Percentiles rank a stretch among this genome's conserved stretches.
phyloP scores from a whole-genome alignment of 2,113 vertebrate species.

The Aviceda subcristata region DNA sequence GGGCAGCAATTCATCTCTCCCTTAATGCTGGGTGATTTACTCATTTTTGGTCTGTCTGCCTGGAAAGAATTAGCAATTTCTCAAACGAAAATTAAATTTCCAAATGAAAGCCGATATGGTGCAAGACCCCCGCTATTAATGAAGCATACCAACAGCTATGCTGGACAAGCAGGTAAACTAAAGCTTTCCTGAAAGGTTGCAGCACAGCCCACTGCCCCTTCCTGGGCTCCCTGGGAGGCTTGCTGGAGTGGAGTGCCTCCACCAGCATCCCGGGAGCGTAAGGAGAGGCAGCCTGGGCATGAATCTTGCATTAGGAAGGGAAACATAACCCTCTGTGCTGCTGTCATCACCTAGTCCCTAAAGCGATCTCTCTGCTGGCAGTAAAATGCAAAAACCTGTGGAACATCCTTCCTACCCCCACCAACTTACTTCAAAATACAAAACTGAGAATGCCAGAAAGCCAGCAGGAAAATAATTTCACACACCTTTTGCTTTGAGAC shows the following conservation, averaged over 20 bases:
- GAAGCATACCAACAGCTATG: background rate
- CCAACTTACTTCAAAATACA: background rate
- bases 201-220: background rate
- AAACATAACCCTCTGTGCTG: background rate
- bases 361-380: conserved; percentile 8
- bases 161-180: background rate
- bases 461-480: background rate
- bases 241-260: background rate
- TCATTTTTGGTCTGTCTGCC: background rate
- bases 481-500: background rate
- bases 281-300: conserved; percentile 40
- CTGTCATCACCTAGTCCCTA: conserved; percentile 28
- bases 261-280: conserved; percentile 3
- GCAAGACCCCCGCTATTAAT: background rate
- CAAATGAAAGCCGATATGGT: background rate
- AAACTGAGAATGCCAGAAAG: background rate
- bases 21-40: background rate
- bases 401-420: background rate
- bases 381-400: background rate
- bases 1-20: background rate
- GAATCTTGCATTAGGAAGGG: conserved; percentile 64
- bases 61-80: background rate
- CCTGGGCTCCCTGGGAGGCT: background rate
- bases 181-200: background rate
- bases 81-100: background rate